Evolutionary conservation across 2,888 invertebrate species (phyloP).

Genomic region (Tetragonula carbonaria): DNA sequence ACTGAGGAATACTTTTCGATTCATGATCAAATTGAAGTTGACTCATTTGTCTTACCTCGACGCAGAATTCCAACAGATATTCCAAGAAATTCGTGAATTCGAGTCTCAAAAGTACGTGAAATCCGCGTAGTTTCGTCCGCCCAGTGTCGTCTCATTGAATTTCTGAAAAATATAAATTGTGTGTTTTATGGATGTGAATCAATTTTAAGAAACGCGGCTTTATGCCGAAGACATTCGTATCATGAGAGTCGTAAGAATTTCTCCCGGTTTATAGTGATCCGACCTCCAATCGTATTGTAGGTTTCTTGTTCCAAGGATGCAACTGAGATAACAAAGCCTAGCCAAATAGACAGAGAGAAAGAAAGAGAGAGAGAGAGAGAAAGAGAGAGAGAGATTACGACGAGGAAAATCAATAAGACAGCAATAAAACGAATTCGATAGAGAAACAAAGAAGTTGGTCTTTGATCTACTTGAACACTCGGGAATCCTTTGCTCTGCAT

Average conservation of each 20-base stretch:
- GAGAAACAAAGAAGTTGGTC: constrained; percentile 23
- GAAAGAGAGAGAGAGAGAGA: no score
- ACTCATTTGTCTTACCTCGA: background rate
- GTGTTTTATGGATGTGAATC: background rate
- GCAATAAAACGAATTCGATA: constrained; percentile 31
- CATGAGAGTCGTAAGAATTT: background rate
- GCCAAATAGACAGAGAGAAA: background rate
- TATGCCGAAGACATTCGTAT: background rate
- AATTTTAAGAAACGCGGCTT: background rate
- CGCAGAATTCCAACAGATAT: background rate
- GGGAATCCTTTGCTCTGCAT: constrained; percentile 10
- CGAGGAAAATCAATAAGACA: constrained; percentile 15
- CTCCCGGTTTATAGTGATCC: constrained; percentile 13
- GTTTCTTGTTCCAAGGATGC: background rate
- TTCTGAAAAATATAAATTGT: background rate
- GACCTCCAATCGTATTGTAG: background rate
- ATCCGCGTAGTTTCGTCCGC: background rate
- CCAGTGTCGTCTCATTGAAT: background rate
- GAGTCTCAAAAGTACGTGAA: background rate
- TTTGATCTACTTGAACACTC: constrained; percentile 1
- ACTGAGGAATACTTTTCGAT: no score
- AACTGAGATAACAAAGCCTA: constrained; percentile 12
- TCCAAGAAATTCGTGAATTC: background rate
- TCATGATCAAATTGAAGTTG: no score
- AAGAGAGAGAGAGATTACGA: constrained; percentile 16